Percentiles rank a stretch among this genome's conserved stretches.
phyloP scores from a whole-genome alignment of 2,797 vertebrate genomes.

The Hipposideros larvatus region DNA sequence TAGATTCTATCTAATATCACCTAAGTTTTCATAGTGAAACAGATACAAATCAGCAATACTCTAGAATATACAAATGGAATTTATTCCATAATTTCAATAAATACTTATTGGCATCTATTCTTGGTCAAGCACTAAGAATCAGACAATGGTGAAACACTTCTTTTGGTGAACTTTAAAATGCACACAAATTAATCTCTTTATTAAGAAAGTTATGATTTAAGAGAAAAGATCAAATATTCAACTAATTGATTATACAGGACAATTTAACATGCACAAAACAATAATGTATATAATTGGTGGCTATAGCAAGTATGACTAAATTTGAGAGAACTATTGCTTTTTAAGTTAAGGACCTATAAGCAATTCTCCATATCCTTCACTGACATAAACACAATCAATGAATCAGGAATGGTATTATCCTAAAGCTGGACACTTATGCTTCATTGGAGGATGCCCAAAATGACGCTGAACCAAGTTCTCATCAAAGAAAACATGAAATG shows the following conservation, averaged over 20 bases:
- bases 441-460: background rate
- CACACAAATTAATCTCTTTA: background rate
- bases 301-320: background rate
- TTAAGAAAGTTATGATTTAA: background rate
- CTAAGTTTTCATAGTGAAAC: background rate
- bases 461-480: background rate
- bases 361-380: background rate
- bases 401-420: background rate
- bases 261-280: background rate
- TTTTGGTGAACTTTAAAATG: background rate
- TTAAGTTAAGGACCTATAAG: background rate
- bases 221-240: background rate
- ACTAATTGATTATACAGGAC: background rate
- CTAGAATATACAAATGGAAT: background rate
- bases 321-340: conserved; percentile 52
- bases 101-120: background rate
- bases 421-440: background rate
- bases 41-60: background rate
- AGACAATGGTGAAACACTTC: background rate
- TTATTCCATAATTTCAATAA: conserved; percentile 15
- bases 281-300: background rate
- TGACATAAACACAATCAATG: conserved; percentile 4
- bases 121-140: background rate
- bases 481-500: background rate
- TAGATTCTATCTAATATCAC: background rate